Conservation (phyloP, 2,888 invertebrate genomes). For the Yponomeuta malinellus region DNA sequence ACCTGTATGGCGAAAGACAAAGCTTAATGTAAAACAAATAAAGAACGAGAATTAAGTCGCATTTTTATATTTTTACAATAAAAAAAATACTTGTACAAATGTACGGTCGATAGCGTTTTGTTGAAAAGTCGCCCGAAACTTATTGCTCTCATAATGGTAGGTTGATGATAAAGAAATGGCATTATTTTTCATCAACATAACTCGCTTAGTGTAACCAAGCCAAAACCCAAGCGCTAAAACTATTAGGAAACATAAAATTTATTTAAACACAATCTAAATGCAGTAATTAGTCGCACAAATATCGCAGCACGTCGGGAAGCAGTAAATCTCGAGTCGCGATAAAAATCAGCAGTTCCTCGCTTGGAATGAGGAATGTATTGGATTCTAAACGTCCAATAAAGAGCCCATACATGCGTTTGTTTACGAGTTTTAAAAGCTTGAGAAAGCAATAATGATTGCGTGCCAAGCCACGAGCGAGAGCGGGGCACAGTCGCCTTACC, state of each 20-base stretch:
- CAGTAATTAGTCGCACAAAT: background rate
- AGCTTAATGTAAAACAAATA: too few relatives aligned
- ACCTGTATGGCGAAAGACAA: too few relatives aligned
- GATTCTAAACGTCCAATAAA: slow-evolving; percentile 25
- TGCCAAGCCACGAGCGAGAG: background rate
- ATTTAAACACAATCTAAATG: background rate
- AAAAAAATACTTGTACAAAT: too few relatives aligned
- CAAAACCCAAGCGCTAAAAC: too few relatives aligned
- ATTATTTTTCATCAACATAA: too few relatives aligned
- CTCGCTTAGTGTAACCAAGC: too few relatives aligned
- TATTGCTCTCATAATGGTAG: too few relatives aligned
- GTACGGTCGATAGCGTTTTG: too few relatives aligned
- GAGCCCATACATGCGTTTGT: slow-evolving; percentile 23
- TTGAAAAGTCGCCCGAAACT: too few relatives aligned
- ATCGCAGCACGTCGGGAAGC: background rate
- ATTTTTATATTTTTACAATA: too few relatives aligned
- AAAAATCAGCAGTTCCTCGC: background rate
- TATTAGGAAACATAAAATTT: background rate
- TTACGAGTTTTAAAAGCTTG: slow-evolving; percentile 22
- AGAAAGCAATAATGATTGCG: slow-evolving; percentile 1
- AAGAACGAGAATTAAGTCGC: too few relatives aligned
- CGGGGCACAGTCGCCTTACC: background rate
- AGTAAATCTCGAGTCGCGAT: background rate
- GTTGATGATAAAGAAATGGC: too few relatives aligned
- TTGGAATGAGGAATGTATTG: background rate